Base-by-base conservation (phyloP, 2,797 vertebrate species). In the Oreortyx pictus region DNA sequence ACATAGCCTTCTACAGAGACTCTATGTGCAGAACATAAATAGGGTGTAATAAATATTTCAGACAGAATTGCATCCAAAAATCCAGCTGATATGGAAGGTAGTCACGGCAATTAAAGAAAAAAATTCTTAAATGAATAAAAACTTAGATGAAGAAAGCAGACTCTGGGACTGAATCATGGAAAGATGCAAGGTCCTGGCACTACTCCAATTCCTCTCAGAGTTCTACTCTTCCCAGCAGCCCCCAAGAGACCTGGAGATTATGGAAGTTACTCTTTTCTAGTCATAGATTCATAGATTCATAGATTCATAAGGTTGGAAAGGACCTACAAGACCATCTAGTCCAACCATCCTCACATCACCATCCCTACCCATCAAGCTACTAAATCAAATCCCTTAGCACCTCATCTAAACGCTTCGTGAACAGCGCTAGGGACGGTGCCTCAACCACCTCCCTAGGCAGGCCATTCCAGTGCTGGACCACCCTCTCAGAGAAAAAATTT, bases 1-100 rank as follows among this genome's bases (percentile, higher is more conserved):
- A 35, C 3, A 25, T 12, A 50, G 41, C 12, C 18, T 66, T 82
- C 31, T 65, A 31, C 62, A 62, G 0, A 0, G 23, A 14, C 16
- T 56, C 22, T 44, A 37, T 0, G 0, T 8, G 33, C 52, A 60
- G 41, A 86, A 71, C 27, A 27, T 15, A 41, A 59, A 46, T 29
- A 70, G 20, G 11, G 24, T 49, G 52, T 39, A 24, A 66, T 68
- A 65, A 19, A 18, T 16, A 1, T 31, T 75, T 62, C 54, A 47
- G 33, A 46, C 15, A n/a, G 12, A 44, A 41, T n/a, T 47, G 11
- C 5, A 35, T 47, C 60, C 73, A 57, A 19, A 47, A 72, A 59
- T 37, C 25, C 11, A 76, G 71, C 43, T 80, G 47, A 35, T 5
- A 9, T 20, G 43, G 15, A 37, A 84, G 86, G 67, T 1, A 27